phyloP scores from a whole-genome alignment of 2,113 vertebrate species.

The Gavialis gangeticus region DNA sequence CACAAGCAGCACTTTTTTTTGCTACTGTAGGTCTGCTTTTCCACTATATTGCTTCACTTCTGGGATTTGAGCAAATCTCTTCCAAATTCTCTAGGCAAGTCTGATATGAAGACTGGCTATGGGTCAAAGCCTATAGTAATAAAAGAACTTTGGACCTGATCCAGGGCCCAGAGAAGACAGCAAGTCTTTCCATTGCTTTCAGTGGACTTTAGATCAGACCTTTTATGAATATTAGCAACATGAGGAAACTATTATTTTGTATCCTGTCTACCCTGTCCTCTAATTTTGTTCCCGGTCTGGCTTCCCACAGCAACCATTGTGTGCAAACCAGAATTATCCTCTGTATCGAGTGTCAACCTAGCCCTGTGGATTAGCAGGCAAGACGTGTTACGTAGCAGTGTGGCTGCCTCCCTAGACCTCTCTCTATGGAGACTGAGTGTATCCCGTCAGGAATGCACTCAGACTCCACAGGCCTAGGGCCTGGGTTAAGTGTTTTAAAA shows the following conservation, averaged over 20 bases:
- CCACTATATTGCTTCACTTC: neutral
- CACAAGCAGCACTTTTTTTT: fast-evolving
- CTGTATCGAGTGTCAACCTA: neutral
- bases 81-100: neutral
- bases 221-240: neutral
- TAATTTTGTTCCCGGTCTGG: neutral
- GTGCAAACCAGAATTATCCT: neutral
- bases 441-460: neutral
- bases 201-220: neutral
- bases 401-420: neutral
- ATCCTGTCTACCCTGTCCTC: too few relatives aligned
- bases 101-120: neutral
- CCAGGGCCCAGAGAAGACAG: neutral
- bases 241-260: neutral
- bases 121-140: neutral
- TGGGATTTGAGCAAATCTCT: neutral
- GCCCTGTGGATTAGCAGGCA: neutral
- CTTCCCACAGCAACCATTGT: neutral
- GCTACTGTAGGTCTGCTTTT: neutral
- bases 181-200: fast-evolving
- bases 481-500: conserved; percentile 5
- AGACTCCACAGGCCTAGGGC: neutral
- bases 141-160: neutral
- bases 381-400: neutral
- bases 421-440: neutral